Evolutionary conservation across 2,113 vertebrate genomes (phyloP), one percentile per base, ranked within the genome.

Genomic region (Caranx ignobilis): DNA sequence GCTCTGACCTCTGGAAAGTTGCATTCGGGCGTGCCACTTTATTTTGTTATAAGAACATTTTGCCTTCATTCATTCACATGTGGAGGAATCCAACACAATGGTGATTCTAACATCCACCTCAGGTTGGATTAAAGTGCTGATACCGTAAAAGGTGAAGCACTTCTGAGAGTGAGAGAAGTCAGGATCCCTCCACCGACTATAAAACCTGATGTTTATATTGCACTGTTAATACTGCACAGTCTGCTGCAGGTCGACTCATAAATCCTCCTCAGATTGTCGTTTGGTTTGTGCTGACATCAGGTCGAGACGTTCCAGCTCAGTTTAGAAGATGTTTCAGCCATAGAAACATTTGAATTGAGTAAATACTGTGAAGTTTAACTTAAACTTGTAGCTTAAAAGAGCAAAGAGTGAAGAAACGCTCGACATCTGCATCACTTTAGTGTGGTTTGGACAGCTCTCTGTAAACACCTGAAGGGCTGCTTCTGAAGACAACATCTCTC

Each of bases 61-160:
- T 18, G 18, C 47, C 45, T 3, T 6, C 0, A 5, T 48, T 48
- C 21, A 47, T 45, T 65, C 43, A 32, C 8, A 50, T 19, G 18
- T 10, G 3, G 41, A 64, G 8, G 21, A 50, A 64, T 43, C 21
- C 48, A 50, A 34, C n/a, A 62, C 8, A 39, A 13, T 32, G 6
- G 54, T 41, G 12, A 64, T 15, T 71, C 52, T 43, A 2, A 55
- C 7, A 18, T 12, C 2, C 3, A 32, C 8, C 62, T 26, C 11
- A 37, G 67, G 34, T 43, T 66, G 2, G 52, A 67, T 59, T 12
- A 4, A 39, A 66, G n/a, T 55, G 10, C 21, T 4, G 32, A 60
- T 21, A 39, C 85, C 84, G 66, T 88, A 85, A 59, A 90, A 88
- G 91, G 88, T 84, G 77, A 76, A 45, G 5, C 48, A 10, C 34